Evolutionary conservation across 1,140 invertebrate species (phyloP).

Genomic region (Nylanderia fulva): DNA sequence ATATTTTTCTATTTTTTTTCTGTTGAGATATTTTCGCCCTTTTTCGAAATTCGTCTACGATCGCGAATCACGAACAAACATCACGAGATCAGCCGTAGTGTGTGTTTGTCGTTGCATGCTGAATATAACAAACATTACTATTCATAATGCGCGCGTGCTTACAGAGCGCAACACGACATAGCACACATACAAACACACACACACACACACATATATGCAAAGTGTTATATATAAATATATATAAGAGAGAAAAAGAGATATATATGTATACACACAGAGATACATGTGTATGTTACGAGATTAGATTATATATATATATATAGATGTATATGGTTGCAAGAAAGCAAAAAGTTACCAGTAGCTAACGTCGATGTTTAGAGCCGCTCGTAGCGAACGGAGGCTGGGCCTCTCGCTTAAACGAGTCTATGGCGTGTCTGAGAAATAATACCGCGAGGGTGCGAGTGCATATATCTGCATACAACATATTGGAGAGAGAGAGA

Average conservation of each 20-base stretch:
- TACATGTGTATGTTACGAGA: slow-evolving; percentile 60
- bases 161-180: background rate
- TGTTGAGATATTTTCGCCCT: background rate
- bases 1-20: background rate
- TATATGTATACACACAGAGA: slow-evolving; percentile 58
- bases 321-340: slow-evolving; percentile 59
- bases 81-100: slow-evolving; percentile 9
- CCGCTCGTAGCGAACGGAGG: slow-evolving; percentile 71
- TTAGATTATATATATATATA: slow-evolving; percentile 42
- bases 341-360: slow-evolving; percentile 66
- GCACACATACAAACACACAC: background rate
- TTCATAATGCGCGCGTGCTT: background rate
- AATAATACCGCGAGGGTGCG: slow-evolving; percentile 23
- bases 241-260: slow-evolving; percentile 44
- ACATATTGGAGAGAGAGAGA: background rate
- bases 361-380: slow-evolving; percentile 74
- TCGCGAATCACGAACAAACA: background rate
- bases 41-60: background rate
- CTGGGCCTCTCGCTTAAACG: slow-evolving; percentile 76
- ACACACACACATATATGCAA: background rate
- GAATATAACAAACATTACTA: slow-evolving; percentile 27
- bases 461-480: background rate
- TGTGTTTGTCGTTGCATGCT: slow-evolving; percentile 34
- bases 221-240: slow-evolving; percentile 54
- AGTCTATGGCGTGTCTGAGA: slow-evolving; percentile 13